Evolutionary conservation across 2,888 invertebrate genomes (phyloP).

Genomic region (Folsomia candida): DNA sequence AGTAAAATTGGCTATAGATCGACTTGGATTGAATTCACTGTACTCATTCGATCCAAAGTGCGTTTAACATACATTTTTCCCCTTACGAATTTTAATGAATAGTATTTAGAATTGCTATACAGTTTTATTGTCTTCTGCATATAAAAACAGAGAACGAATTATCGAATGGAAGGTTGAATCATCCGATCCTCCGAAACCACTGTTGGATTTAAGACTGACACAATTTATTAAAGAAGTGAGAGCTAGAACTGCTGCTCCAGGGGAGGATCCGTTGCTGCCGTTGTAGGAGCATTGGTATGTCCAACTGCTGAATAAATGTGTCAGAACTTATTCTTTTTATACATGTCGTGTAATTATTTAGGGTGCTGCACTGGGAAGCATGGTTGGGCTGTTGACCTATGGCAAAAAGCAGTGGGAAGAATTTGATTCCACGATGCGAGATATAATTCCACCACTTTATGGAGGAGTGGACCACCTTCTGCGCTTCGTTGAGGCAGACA

Average conservation of each 20-base stretch:
- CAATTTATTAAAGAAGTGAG: slow-evolving; percentile 56
- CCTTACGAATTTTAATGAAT: neutral
- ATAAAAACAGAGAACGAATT: slow-evolving; percentile 54
- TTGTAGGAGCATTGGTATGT: slow-evolving; percentile 45
- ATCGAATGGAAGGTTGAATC: slow-evolving; percentile 53
- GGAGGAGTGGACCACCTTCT: slow-evolving; percentile 56
- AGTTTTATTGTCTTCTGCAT: neutral
- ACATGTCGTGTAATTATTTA: slow-evolving; percentile 50
- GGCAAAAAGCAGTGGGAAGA: slow-evolving; percentile 59
- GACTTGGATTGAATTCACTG: slow-evolving; percentile 58
- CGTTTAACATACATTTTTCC: slow-evolving; percentile 42
- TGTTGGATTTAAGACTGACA: slow-evolving; percentile 39
- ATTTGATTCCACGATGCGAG: slow-evolving; percentile 54
- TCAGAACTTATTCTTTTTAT: neutral
- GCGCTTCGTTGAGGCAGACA: slow-evolving; percentile 58
- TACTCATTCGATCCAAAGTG: slow-evolving; percentile 58
- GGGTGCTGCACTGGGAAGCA: slow-evolving; percentile 59
- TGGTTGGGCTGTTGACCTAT: slow-evolving; percentile 60
- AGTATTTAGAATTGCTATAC: neutral
- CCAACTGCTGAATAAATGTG: no score
- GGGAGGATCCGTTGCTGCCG: slow-evolving; percentile 51
- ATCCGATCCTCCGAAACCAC: slow-evolving; percentile 47
- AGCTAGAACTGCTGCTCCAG: slow-evolving; percentile 59
- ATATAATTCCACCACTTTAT: slow-evolving; percentile 57
- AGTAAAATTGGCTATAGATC: slow-evolving; percentile 59